Conservation (phyloP, 35 echinoderm and acorn worm species). For the Amphiura filiformis region DNA sequence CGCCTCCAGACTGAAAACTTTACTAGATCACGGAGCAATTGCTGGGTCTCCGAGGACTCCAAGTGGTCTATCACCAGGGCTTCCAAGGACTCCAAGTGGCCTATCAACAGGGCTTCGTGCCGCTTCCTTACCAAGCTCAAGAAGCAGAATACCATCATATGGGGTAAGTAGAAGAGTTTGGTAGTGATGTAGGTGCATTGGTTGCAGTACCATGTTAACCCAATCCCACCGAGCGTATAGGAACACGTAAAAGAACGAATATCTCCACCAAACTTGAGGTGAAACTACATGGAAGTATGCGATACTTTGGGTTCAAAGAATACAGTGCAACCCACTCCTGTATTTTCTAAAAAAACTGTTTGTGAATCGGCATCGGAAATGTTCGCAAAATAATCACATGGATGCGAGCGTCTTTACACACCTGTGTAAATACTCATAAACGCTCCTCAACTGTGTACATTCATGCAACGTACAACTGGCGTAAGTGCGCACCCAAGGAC, state of each 20-base stretch:
- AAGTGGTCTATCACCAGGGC: too few species aligned
- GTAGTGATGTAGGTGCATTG: not conserved
- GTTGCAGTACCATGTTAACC: not conserved
- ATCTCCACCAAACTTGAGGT: too few species aligned
- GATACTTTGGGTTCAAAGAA: not conserved
- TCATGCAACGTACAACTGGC: too few species aligned
- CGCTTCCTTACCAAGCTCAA: not conserved
- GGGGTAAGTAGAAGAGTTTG: not conserved
- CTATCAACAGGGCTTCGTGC: not conserved
- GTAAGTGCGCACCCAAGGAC: too few species aligned
- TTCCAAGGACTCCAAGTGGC: not conserved
- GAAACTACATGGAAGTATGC: too few species aligned
- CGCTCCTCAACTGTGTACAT: not conserved
- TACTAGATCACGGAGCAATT: slow-evolving; percentile 7
- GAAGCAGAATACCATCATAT: not conserved
- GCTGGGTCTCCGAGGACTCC: too few species aligned
- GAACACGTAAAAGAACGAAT: too few species aligned
- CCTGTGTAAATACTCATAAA: too few species aligned
- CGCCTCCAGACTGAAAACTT: not conserved
- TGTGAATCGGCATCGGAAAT: too few species aligned
- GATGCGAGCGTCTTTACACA: too few species aligned
- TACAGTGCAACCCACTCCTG: not conserved
- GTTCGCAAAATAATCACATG: too few species aligned
- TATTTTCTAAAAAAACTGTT: not conserved
- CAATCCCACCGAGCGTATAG: too few species aligned